These are phyloP conservation scores for Paracyclopina nana DNA, from an alignment of 1,140 invertebrate genomes.

Conservation along the genomic window DNA sequence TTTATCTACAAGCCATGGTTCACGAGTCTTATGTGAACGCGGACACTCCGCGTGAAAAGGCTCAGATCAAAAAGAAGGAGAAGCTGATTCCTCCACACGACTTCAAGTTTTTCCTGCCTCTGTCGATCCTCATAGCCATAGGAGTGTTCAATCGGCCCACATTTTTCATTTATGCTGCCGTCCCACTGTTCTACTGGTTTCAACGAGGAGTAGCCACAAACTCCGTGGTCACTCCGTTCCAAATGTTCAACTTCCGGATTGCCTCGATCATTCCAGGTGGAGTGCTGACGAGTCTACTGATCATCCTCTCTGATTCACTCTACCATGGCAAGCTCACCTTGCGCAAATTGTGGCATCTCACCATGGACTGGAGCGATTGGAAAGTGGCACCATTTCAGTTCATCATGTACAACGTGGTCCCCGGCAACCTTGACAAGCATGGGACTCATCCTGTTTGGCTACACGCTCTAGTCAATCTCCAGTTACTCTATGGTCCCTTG, in stretches of 20 bases:
- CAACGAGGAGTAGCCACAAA: constrained; percentile 4
- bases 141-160: constrained; percentile 15
- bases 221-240: constrained; percentile 12
- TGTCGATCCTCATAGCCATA: constrained; percentile 3
- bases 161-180: constrained; percentile 8
- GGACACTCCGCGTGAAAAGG: constrained; percentile 1
- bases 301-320: constrained; percentile 13
- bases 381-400: constrained; percentile 12
- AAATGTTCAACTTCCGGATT: constrained; percentile 16
- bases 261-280: background rate
- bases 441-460: constrained; percentile 7
- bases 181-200: constrained; percentile 14
- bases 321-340: constrained; percentile 14
- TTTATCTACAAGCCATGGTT: constrained; percentile 8
- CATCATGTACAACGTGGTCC: constrained; percentile 15
- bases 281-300: background rate
- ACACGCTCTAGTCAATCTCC: constrained; percentile 11
- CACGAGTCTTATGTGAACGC: constrained; percentile 5
- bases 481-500: constrained; percentile 8
- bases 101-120: constrained; percentile 9
- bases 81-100: constrained; percentile 16
- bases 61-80: constrained; percentile 13
- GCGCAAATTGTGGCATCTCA: constrained; percentile 11
- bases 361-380: constrained; percentile 14
- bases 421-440: constrained; percentile 12